Base-by-base conservation (phyloP, 2,797 vertebrate species). In the Typhlichthys eigenmanni region DNA sequence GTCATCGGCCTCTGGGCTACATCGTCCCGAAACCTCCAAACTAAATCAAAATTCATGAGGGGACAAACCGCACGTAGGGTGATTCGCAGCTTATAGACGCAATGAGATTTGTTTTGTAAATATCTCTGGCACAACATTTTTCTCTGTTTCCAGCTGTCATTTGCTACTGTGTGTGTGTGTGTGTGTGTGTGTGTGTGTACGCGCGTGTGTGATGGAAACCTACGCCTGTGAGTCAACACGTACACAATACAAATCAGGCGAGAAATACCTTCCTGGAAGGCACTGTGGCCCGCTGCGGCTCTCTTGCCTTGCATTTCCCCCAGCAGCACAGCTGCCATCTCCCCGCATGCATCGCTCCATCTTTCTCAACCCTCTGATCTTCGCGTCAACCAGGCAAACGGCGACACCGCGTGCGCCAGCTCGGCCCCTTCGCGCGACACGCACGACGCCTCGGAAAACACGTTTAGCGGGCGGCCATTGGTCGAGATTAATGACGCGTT, bases 361-460 rank as follows among this genome's bases (percentile, higher is more conserved):
- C 83, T 87, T 82, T 83, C 82, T 72, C 76, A 86, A 81, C 82
- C 80, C 80, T 90, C 77, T 88, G 87, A 89, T 90, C 87, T 82
- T 78, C 69, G 73, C 83, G 85, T 88, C 83, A 86, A 88, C 13
- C 24, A 32, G 24, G 9, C 85, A 85, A 79, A 79, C 80, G 64
- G 78, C 85, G 78, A 78, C 68, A 34, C 72, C 80, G 78, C 74
- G 83, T 79, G 45, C 75, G 83, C 83, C 82, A 81, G 77, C 80
- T 72, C 79, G 79, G 83, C 67, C n/a, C 3, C 13, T n/a, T 14
- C 49, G 24, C 13, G 16, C 13, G n/a, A 51, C 2, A n/a, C 2
- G 3, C 13, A 11, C 13, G 10, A 46, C 56, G 67, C 79, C 80
- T 76, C 73, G 74, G 76, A 82, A 77, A 29, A 72, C 71, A 71